A percentile compares a stretch with the other conserved stretches of the same genome.
phyloP scores from a whole-genome alignment of 2,888 invertebrate genomes.

The Ellobium chinense region DNA sequence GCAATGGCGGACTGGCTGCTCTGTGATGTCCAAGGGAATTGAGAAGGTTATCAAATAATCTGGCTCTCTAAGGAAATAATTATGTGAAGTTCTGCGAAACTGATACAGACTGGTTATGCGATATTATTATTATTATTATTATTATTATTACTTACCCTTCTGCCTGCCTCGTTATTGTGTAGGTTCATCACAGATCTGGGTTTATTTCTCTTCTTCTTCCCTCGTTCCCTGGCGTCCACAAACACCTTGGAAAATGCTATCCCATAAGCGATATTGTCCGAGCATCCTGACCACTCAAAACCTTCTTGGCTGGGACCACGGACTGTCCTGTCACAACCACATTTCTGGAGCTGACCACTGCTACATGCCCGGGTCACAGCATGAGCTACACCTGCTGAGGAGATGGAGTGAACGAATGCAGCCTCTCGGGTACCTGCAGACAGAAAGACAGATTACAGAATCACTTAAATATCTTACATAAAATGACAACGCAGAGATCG shows the following conservation, averaged over 20 bases:
- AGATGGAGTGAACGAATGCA: slow-evolving; percentile 96
- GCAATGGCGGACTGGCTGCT: too few species aligned
- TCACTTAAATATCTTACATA: too few species aligned
- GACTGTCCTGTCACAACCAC: slow-evolving; percentile 92
- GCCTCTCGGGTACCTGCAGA: slow-evolving; percentile 92
- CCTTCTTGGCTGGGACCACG: slow-evolving; percentile 86
- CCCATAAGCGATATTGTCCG: slow-evolving; percentile 87
- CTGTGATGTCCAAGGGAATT: too few species aligned
- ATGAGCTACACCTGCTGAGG: slow-evolving; percentile 95
- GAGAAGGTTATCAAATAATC: too few species aligned
- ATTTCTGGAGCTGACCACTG: slow-evolving; percentile 92
- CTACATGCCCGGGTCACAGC: slow-evolving; percentile 94
- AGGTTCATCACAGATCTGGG: slow-evolving; percentile 95
- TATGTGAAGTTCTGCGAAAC: too few species aligned
- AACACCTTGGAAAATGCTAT: slow-evolving; percentile 90
- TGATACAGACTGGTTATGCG: too few species aligned
- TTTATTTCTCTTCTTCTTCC: slow-evolving; percentile 89
- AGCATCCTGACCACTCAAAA: slow-evolving; percentile 94
- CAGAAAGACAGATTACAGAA: neutral
- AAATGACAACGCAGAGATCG: too few species aligned
- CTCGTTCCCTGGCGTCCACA: slow-evolving; percentile 91
- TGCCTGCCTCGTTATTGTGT: slow-evolving; percentile 96
- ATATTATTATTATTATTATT: too few species aligned
- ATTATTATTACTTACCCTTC: slow-evolving; percentile 90
- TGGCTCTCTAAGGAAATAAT: too few species aligned